phyloP scores from a whole-genome alignment of 1,140 invertebrate genomes.

The Eupristina koningsbergeri region DNA sequence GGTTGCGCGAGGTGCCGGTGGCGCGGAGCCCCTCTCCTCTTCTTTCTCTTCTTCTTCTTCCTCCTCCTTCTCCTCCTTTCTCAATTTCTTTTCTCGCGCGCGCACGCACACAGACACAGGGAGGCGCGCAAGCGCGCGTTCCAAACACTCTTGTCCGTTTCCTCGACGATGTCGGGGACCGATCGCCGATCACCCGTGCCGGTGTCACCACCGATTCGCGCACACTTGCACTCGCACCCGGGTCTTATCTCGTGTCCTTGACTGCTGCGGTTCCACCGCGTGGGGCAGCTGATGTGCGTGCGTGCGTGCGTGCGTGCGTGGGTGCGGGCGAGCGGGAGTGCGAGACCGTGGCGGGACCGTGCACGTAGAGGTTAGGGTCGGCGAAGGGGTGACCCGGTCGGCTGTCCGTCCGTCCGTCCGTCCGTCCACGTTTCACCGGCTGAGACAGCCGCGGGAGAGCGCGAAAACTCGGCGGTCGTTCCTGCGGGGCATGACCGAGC shows the following conservation, averaged over 20 bases:
- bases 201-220: not conserved
- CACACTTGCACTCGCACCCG: not conserved
- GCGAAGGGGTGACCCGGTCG: no score
- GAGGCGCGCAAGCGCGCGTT: no score
- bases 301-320: not conserved
- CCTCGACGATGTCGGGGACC: not conserved
- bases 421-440: conserved; percentile 33
- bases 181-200: not conserved
- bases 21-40: not conserved
- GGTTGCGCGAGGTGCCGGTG: not conserved
- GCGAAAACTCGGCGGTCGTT: conserved; percentile 47
- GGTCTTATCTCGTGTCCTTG: not conserved
- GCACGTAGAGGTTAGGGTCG: conserved; percentile 35
- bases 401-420: conserved; percentile 12
- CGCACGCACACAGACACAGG: conserved; percentile 25
- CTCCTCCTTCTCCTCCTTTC: conserved; percentile 8
- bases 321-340: no score
- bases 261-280: no score
- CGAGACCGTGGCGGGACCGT: not conserved
- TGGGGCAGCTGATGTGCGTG: not conserved
- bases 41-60: conserved; percentile 11
- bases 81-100: conserved; percentile 34
- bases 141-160: not conserved
- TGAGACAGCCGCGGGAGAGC: conserved; percentile 32
- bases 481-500: conserved; percentile 23